A percentile compares a stretch with the other conserved stretches of the same genome.
phyloP scores from a whole-genome alignment of 2,797 vertebrate genomes.

The Characodon lateralis region DNA sequence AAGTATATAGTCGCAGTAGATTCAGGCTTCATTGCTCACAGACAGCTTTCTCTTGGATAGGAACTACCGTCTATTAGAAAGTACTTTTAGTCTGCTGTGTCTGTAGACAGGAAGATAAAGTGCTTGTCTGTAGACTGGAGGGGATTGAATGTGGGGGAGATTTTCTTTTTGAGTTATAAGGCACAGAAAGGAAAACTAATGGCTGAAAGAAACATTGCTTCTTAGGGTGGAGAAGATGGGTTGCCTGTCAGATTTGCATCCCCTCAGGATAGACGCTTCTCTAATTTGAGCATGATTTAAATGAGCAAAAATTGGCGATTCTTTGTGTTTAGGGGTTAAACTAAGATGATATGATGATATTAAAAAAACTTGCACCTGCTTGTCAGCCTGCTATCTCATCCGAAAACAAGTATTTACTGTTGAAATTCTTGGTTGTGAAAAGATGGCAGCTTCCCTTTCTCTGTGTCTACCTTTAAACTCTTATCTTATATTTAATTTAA shows the following conservation, averaged over 20 bases:
- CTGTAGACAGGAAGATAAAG: constrained; percentile 68
- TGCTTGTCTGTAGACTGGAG: constrained; percentile 54
- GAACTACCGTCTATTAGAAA: constrained; percentile 56
- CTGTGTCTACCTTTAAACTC: constrained; percentile 8
- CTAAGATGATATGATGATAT: not conserved
- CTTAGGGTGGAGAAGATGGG: constrained; percentile 39
- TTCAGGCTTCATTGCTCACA: constrained; percentile 42
- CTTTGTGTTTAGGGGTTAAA: constrained; percentile 28
- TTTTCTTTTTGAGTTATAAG: constrained; percentile 64
- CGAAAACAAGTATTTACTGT: constrained; percentile 38
- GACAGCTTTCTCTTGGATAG: constrained; percentile 46
- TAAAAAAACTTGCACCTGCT: constrained; percentile 38
- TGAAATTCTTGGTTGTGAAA: constrained; percentile 29
- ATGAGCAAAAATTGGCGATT: constrained; percentile 9
- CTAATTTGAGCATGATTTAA: constrained; percentile 46
- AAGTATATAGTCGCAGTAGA: constrained; percentile 39
- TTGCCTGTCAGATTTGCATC: constrained; percentile 43
- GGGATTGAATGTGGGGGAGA: constrained; percentile 46
- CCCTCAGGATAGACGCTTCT: constrained; percentile 23
- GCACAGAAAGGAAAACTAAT: constrained; percentile 44
- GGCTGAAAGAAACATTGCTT: constrained; percentile 26
- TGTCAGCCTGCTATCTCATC: constrained; percentile 40
- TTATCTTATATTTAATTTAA: not conserved
- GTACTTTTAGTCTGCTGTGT: constrained; percentile 65
- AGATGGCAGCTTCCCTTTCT: constrained; percentile 22